These are phyloP conservation scores for Camponotus pennsylvanicus DNA, from an alignment of 1,140 invertebrate genomes.

Conservation along the genomic window DNA sequence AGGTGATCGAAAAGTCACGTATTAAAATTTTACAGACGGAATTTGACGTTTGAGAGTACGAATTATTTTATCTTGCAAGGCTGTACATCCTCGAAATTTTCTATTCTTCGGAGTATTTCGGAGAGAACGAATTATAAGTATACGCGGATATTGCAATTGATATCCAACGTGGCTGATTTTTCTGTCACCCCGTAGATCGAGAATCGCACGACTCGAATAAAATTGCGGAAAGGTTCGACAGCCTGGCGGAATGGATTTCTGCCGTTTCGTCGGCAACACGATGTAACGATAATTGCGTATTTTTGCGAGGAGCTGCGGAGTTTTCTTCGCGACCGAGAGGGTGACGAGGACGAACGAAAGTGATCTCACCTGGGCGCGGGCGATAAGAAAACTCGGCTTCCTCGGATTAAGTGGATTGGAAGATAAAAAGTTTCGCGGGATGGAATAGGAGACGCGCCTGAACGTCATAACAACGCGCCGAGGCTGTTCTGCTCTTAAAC, in stretches of 20 bases:
- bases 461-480: slow-evolving; percentile 64
- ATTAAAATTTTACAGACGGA: background rate
- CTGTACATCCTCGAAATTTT: background rate
- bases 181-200: background rate
- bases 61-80: background rate
- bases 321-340: background rate
- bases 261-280: slow-evolving; percentile 28
- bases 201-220: slow-evolving; percentile 11
- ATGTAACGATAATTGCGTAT: slow-evolving; percentile 53
- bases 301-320: slow-evolving; percentile 37
- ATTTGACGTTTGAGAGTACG: background rate
- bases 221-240: slow-evolving; percentile 57
- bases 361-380: slow-evolving; percentile 32
- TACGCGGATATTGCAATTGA: background rate
- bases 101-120: background rate
- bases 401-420: slow-evolving; percentile 70
- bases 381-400: slow-evolving; percentile 62
- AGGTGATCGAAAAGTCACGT: slow-evolving; percentile 27
- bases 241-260: slow-evolving; percentile 45
- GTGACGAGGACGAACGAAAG: slow-evolving; percentile 47
- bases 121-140: background rate
- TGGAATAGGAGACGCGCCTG: background rate
- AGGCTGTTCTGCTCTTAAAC: slow-evolving; percentile 52
- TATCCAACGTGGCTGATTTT: background rate
- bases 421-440: slow-evolving; percentile 65